Conservation (phyloP, 2,797 vertebrate species). For the Chrysolophus pictus region DNA sequence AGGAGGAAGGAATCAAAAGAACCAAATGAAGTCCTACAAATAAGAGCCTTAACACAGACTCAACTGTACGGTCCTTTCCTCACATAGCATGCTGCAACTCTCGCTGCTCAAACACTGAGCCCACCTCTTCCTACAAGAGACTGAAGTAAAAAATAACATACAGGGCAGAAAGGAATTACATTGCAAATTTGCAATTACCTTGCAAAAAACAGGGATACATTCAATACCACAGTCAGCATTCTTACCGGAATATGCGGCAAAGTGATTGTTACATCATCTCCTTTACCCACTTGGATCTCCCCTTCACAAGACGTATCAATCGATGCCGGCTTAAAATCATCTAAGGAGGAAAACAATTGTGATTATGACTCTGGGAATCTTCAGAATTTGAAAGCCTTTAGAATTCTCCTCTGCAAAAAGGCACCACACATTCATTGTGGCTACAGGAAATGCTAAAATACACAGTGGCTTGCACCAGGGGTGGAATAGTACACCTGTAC, state of each 20-base stretch:
- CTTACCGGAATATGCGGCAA: constrained; percentile 96
- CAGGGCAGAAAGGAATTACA: not conserved
- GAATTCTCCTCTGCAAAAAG: not conserved
- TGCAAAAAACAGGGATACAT: not conserved
- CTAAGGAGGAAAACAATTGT: constrained; percentile 75
- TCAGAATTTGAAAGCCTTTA: not conserved
- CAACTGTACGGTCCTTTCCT: not conserved
- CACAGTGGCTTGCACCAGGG: not conserved
- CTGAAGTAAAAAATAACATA: not conserved
- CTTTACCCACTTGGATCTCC: constrained; percentile 97
- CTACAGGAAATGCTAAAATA: not conserved
- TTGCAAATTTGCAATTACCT: not conserved
- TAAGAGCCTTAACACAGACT: not conserved
- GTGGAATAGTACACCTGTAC: not conserved
- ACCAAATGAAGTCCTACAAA: not conserved
- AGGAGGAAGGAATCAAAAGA: not conserved
- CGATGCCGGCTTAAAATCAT: constrained; percentile 98
- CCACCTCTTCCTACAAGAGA: not conserved
- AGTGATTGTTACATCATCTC: constrained; percentile 97
- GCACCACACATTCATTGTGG: not conserved
- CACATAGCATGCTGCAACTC: not conserved
- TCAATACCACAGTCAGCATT: not conserved
- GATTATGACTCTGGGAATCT: not conserved
- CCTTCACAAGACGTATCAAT: constrained; percentile 97
- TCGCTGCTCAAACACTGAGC: not conserved